phyloP scores from a whole-genome alignment of 2,797 vertebrate genomes.

The Decapterus maruadsi region DNA sequence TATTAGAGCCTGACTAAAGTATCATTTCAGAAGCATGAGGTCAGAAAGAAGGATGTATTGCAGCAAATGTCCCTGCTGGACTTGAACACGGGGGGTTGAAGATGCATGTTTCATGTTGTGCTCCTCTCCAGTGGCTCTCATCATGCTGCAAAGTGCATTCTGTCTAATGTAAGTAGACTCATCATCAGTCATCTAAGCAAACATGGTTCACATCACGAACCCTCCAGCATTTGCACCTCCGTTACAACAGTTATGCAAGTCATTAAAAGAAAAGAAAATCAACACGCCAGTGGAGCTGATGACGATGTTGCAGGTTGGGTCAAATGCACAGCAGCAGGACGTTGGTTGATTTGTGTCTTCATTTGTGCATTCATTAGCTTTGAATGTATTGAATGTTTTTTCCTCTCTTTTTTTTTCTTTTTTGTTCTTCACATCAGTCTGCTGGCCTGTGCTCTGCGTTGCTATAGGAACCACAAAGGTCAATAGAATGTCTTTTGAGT shows the following conservation, averaged over 20 bases:
- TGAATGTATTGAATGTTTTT: constrained; percentile 8
- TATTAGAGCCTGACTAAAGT: background rate
- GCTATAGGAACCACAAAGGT: constrained; percentile 75
- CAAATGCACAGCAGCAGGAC: background rate
- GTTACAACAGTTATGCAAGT: too few species aligned
- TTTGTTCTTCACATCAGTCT: constrained; percentile 37
- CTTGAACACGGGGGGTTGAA: too few species aligned
- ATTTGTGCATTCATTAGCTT: constrained; percentile 11
- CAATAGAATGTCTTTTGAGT: constrained; percentile 56
- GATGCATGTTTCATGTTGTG: too few species aligned
- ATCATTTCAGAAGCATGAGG: background rate
- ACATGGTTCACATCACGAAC: too few species aligned
- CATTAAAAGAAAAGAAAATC: too few species aligned
- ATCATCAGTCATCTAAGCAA: too few species aligned
- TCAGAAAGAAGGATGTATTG: background rate
- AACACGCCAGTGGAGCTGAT: too few species aligned
- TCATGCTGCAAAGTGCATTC: too few species aligned
- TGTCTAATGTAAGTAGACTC: too few species aligned
- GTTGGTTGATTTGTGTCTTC: constrained; percentile 1
- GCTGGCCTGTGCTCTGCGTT: constrained; percentile 58
- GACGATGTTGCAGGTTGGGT: too few species aligned
- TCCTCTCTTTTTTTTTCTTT: constrained; percentile 8
- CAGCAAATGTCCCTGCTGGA: background rate
- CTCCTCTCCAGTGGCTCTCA: too few species aligned
- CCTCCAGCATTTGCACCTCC: too few species aligned